Base-by-base conservation (phyloP, 2,797 vertebrate species). In the Hypotaenidia philippensis region DNA sequence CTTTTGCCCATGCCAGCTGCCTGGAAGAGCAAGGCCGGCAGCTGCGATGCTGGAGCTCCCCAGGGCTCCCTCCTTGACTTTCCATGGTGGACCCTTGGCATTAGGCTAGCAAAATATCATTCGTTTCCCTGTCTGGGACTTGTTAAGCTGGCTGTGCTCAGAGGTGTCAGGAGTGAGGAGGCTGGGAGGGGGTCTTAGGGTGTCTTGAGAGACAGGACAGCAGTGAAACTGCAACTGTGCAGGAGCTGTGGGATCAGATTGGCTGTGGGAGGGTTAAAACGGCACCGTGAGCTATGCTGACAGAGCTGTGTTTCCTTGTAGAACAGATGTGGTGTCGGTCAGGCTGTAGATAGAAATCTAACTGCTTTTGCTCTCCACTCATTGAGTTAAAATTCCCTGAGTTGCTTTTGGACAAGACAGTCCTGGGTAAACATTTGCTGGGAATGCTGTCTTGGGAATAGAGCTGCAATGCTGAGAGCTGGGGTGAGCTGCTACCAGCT, bases 241-340 rank as follows among this genome's bases (percentile, higher is more conserved):
- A 3, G 47, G 56, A 40, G 57, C 17, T 20, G 15, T 2, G 1
- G 21, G 56, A 53, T 53, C 1, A 5, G 32, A 27, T 47, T 27
- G 63, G 59, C 23, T 5, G 17, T 27, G 9, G 20, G 12, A 32
- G 40, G 26, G 5, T 32, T 47, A 68, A 15, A 15, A 47, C 32
- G 40, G 21, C 55, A 69, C 12, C 0, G 0, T 44, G 52, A 63
- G 38, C 66, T 38, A 5, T 12, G 25, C 6, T 15, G 40, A 27
- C 9, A 36, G 45, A 77, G 22, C 36, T 70, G 29, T 32, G 45
- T 64, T 27, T 86, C 44, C 36, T 45, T 13, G 16, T 8, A 44
- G 50, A 80, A 13, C 57, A 74, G 38, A 25, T 2, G 1, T 16
- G 29, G 21, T n/a, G 20, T 32, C 49, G 18, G 27, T 52, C 27